Percentiles rank a stretch among this genome's conserved stretches.
Evolutionary conservation across 2,113 vertebrate genomes (phyloP).

Genomic region (Ginglymostoma cirratum): DNA sequence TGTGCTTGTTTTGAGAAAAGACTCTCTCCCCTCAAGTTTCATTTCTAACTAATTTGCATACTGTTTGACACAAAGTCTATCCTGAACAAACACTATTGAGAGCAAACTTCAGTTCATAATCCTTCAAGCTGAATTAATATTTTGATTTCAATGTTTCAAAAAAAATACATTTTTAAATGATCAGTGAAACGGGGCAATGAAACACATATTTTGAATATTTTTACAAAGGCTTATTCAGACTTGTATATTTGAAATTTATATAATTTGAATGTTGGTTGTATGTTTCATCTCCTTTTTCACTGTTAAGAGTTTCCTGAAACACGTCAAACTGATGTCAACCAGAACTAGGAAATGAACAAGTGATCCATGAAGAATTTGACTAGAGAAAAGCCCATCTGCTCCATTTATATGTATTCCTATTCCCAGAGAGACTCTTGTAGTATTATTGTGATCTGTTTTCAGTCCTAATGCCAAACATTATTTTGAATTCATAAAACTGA

Average conservation of each 20-base stretch:
- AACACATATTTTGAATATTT: not conserved
- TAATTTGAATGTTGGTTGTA: not conserved
- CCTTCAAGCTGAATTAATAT: not conserved
- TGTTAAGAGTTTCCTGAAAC: not conserved
- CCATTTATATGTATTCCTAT: not conserved
- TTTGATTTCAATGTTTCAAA: not conserved
- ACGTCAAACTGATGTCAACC: constrained; percentile 2
- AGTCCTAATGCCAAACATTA: constrained; percentile 66
- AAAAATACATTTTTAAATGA: not conserved
- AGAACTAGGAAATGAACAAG: not conserved
- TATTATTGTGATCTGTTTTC: constrained; percentile 67
- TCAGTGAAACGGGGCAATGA: not conserved
- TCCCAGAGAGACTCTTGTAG: constrained; percentile 45
- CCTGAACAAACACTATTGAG: not conserved
- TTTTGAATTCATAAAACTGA: constrained; percentile 55
- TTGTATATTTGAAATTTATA: not conserved
- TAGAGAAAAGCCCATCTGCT: constrained; percentile 32
- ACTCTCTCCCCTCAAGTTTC: not conserved
- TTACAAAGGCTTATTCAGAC: not conserved
- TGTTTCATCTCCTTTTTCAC: constrained; percentile 13
- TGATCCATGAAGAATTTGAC: constrained; percentile 3
- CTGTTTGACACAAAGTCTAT: not conserved
- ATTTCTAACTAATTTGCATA: not conserved
- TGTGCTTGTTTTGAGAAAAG: not conserved
- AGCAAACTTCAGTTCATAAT: not conserved